Conservation (phyloP, 2,888 invertebrate species). For the Tenthredo livida region DNA sequence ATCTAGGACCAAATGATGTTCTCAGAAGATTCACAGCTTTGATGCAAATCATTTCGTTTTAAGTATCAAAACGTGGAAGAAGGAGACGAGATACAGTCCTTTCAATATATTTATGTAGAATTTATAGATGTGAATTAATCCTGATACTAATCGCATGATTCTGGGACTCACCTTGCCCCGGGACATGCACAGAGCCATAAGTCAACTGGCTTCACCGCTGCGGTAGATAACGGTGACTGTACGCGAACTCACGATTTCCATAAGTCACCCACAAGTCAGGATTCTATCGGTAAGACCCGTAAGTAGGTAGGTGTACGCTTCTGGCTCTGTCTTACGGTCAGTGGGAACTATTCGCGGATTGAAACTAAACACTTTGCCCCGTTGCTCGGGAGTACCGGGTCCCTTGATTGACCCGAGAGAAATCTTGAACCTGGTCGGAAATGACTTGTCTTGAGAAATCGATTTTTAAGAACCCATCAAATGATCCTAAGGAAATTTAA, state of each 20-base stretch:
- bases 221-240: constrained; percentile 69
- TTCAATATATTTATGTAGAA: neutral
- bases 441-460: neutral
- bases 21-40: neutral
- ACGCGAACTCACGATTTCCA: constrained; percentile 71
- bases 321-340: constrained; percentile 42
- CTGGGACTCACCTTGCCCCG: constrained; percentile 60
- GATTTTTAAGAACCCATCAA: neutral
- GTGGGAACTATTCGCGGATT: constrained; percentile 49
- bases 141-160: constrained; percentile 38
- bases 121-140: constrained; percentile 34
- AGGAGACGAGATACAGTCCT: neutral
- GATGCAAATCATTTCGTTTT: neutral
- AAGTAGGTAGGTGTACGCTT: constrained; percentile 38
- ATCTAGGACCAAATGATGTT: neutral
- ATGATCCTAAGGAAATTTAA: neutral
- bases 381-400: constrained; percentile 11
- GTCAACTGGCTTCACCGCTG: constrained; percentile 63
- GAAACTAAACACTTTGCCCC: constrained; percentile 51
- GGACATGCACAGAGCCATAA: constrained; percentile 59
- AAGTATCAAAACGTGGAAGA: neutral
- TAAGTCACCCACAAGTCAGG: constrained; percentile 67
- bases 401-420: constrained; percentile 34
- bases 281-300: constrained; percentile 52
- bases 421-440: constrained; percentile 2